These are phyloP conservation scores for Amyelois transitella DNA, from an alignment of 1,140 invertebrate species.

Conservation along the genomic window DNA sequence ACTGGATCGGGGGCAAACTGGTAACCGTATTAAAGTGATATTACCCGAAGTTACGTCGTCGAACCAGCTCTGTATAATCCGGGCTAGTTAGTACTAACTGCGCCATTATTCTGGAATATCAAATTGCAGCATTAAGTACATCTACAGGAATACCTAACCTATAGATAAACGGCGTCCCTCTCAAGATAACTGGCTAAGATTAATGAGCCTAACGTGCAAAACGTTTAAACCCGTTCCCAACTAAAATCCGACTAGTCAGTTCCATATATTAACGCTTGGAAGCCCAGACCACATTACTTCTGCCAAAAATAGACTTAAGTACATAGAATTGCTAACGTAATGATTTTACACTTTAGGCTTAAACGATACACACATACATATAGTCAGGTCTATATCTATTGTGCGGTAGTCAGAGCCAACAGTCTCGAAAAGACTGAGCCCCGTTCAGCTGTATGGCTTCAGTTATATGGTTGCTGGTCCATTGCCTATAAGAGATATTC, in stretches of 20 bases:
- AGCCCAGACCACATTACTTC: constrained; percentile 69
- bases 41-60: background rate
- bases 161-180: constrained; percentile 31
- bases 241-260: constrained; percentile 73
- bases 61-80: background rate
- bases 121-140: constrained; percentile 3
- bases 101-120: constrained; percentile 5
- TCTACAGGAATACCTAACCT: background rate
- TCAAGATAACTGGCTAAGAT: constrained; percentile 70
- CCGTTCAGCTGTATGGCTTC: too few species aligned
- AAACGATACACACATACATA: too few species aligned
- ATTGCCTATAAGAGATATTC: too few species aligned
- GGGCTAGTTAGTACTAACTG: background rate
- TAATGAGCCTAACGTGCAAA: constrained; percentile 72
- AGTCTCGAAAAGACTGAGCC: too few species aligned
- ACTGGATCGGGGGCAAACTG: background rate
- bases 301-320: constrained; percentile 62
- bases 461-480: too few species aligned
- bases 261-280: constrained; percentile 69
- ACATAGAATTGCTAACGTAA: background rate
- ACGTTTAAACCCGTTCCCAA: constrained; percentile 72
- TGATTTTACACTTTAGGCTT: too few species aligned
- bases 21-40: background rate
- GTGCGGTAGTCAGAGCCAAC: too few species aligned
- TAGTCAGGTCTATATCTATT: too few species aligned